A percentile compares a stretch with the other conserved stretches of the same genome.
Evolutionary conservation across 2,888 invertebrate species (phyloP).

Genomic region (Drosophila borealis): DNA sequence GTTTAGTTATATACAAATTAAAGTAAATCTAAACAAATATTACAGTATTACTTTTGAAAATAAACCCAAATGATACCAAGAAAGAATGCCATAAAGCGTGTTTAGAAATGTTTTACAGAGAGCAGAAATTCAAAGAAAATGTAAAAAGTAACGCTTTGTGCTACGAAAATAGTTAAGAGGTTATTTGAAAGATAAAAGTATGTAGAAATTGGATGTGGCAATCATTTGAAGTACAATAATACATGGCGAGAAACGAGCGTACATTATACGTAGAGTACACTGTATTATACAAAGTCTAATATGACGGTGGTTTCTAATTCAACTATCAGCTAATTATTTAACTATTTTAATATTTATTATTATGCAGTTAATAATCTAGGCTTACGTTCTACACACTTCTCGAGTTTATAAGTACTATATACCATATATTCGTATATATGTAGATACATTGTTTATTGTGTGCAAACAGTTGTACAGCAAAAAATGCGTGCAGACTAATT

Average conservation of each 20-base stretch:
- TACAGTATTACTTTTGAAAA: conserved; percentile 4
- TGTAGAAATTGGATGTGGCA: conserved; percentile 46
- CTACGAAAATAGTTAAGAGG: conserved; percentile 20
- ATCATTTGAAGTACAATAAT: conserved; percentile 36
- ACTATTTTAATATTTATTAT: conserved; percentile 13
- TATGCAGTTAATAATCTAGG: conserved; percentile 24
- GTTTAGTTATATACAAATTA: conserved; percentile 35
- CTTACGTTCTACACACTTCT: conserved; percentile 32
- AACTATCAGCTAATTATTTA: conserved; percentile 69
- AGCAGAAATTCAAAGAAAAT: conserved; percentile 2
- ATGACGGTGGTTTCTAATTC: conserved; percentile 80
- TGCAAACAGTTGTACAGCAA: conserved; percentile 71
- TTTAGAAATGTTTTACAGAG: background rate
- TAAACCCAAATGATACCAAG: background rate
- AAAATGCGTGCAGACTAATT: conserved; percentile 66
- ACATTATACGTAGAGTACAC: conserved; percentile 43
- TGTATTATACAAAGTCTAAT: conserved; percentile 71
- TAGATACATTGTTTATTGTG: conserved; percentile 33
- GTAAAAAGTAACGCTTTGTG: conserved; percentile 12
- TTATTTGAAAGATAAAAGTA: conserved; percentile 3
- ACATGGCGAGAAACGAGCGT: conserved; percentile 50
- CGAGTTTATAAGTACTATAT: conserved; percentile 1
- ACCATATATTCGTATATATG: background rate
- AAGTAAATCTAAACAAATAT: conserved; percentile 19
- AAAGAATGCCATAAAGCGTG: conserved; percentile 12